Evolutionary conservation across 1,140 invertebrate genomes (phyloP).

Genomic region (Phocides pigmalion): DNA sequence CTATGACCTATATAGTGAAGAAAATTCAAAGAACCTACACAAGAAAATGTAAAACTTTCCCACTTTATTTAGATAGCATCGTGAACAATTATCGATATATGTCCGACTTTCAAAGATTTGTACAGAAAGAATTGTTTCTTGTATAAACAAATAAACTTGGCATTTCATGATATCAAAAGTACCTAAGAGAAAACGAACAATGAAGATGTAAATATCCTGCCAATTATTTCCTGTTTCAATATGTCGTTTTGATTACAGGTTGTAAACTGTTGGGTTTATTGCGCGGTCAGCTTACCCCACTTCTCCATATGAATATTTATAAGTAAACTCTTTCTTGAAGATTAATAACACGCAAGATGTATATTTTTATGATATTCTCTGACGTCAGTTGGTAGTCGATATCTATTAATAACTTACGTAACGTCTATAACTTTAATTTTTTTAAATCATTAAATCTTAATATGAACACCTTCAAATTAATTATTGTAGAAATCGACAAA

Average conservation of each 20-base stretch:
- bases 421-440: too few relatives aligned
- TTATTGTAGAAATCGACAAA: too few relatives aligned
- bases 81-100: too few relatives aligned
- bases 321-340: slow-evolving; percentile 29
- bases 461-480: too few relatives aligned
- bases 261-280: slow-evolving; percentile 27
- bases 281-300: slow-evolving; percentile 23
- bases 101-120: too few relatives aligned
- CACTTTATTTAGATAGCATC: too few relatives aligned
- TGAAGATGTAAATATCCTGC: slow-evolving; percentile 5
- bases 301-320: slow-evolving; percentile 30
- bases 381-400: slow-evolving; percentile 6
- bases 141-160: too few relatives aligned
- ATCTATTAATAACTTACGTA: background rate
- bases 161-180: background rate
- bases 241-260: slow-evolving; percentile 13
- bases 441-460: too few relatives aligned
- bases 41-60: too few relatives aligned
- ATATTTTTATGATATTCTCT: slow-evolving; percentile 15
- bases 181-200: slow-evolving; percentile 3
- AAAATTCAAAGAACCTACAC: too few relatives aligned
- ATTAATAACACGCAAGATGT: slow-evolving; percentile 28
- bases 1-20: too few relatives aligned
- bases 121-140: too few relatives aligned
- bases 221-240: slow-evolving; percentile 21